Evolutionary conservation across 2,113 vertebrate species (phyloP).

Genomic region (Phrynosoma blainvillii): DNA sequence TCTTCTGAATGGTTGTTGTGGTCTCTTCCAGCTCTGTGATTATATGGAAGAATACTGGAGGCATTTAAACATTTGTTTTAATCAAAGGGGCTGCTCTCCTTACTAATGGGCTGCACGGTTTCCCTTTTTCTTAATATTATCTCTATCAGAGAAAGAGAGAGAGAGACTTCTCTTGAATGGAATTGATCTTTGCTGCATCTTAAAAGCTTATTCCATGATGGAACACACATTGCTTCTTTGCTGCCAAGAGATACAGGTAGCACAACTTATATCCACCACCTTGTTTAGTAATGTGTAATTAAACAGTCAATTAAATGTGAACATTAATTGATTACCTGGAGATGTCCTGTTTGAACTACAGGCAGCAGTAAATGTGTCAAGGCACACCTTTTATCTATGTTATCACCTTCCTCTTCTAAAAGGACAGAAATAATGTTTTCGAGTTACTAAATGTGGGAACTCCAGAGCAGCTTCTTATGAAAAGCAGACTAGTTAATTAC

Average conservation of each 20-base stretch:
- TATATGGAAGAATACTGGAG: too few species aligned
- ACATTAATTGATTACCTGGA: constrained; percentile 57
- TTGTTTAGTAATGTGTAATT: constrained; percentile 13
- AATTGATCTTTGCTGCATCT: constrained; percentile 17
- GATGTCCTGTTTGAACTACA: constrained; percentile 23
- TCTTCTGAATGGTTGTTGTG: too few species aligned
- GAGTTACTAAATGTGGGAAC: background rate
- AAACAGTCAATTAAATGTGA: constrained; percentile 45
- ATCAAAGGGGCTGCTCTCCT: background rate
- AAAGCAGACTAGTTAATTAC: background rate
- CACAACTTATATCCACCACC: constrained; percentile 14
- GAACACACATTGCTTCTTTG: constrained; percentile 18
- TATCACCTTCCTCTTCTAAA: background rate
- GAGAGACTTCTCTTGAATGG: background rate
- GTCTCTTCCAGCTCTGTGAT: too few species aligned
- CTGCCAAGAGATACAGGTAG: constrained; percentile 11
- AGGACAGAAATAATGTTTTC: background rate
- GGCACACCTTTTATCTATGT: constrained; percentile 21
- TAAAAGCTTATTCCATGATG: background rate
- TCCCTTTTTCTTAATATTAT: background rate
- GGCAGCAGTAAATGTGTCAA: constrained; percentile 36
- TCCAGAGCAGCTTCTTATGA: background rate
- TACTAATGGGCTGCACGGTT: background rate
- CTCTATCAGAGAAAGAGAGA: too few species aligned
- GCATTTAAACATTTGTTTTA: too few species aligned